Conservation (phyloP, 2,113 vertebrate species). For the Microtus oregoni region DNA sequence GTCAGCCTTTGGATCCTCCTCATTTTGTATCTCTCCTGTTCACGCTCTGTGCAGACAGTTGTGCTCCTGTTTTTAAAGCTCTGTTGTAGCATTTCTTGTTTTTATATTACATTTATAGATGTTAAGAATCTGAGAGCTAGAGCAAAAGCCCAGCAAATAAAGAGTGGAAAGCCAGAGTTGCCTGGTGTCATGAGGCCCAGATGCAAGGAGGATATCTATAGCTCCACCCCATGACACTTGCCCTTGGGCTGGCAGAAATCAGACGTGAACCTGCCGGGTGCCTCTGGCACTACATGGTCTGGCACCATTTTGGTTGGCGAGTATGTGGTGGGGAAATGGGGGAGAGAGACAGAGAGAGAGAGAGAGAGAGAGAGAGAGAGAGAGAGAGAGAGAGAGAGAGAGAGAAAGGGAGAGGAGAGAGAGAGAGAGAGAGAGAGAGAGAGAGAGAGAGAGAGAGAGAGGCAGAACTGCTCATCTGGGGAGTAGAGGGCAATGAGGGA, state of each 20-base stretch:
- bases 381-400: neutral
- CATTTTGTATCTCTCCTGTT: constrained; percentile 13
- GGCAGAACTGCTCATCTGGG: neutral
- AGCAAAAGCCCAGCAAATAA: neutral
- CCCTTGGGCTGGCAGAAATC: neutral
- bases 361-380: neutral
- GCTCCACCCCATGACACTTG: neutral
- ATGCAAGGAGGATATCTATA: neutral
- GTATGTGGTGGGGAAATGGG: neutral
- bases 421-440: neutral
- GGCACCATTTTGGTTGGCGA: neutral
- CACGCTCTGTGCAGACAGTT: neutral
- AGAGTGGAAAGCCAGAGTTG: neutral
- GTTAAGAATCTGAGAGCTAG: neutral
- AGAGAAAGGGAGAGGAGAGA: neutral
- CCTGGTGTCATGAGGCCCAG: neutral
- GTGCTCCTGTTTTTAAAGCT: constrained; percentile 43
- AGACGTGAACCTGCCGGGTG: neutral
- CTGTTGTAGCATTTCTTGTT: neutral
- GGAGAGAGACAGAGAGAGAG: neutral
- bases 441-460: neutral
- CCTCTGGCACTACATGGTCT: neutral
- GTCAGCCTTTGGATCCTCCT: neutral
- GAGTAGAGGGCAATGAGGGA: neutral
- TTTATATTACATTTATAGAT: constrained; percentile 24